Evolutionary conservation across 2,113 vertebrate genomes (phyloP).

Genomic region (Xyrauchen texanus): DNA sequence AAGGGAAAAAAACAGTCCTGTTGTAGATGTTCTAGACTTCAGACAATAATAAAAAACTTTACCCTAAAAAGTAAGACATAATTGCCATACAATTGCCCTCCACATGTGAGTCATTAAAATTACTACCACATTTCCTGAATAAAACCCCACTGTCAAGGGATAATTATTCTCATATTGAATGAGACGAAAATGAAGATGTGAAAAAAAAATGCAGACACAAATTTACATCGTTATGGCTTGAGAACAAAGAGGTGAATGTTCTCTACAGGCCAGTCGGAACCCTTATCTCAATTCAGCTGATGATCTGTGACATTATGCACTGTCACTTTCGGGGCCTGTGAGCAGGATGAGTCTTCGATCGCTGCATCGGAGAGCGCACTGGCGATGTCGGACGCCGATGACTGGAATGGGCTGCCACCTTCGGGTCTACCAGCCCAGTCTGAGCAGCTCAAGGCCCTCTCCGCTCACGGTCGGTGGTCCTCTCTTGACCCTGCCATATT

Average conservation of each 20-base stretch:
- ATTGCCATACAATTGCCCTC: constrained; percentile 16
- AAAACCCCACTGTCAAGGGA: constrained; percentile 9
- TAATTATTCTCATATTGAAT: constrained; percentile 16
- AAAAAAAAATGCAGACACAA: constrained; percentile 16
- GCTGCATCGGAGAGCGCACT: too few species aligned
- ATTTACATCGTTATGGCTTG: constrained; percentile 3
- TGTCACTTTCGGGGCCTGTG: too few species aligned
- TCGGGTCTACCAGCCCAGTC: too few species aligned
- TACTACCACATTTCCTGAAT: constrained; percentile 34
- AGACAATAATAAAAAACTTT: constrained; percentile 5
- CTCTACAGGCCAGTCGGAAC: constrained; percentile 5
- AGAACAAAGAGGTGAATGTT: constrained; percentile 24
- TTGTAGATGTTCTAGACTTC: not conserved
- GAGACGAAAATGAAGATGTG: constrained; percentile 4
- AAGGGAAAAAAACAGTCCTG: not conserved
- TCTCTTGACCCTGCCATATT: too few species aligned
- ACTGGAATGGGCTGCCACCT: too few species aligned
- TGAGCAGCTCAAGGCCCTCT: too few species aligned
- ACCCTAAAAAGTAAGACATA: constrained; percentile 15
- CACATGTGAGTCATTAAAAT: constrained; percentile 35
- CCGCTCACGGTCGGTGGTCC: too few species aligned
- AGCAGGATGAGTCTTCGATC: too few species aligned
- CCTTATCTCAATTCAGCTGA: constrained; percentile 21
- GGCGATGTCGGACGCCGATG: too few species aligned
- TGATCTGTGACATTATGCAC: constrained; percentile 24